A percentile compares a stretch with the other conserved stretches of the same genome.
Conservation (phyloP, 2,888 invertebrate species). For the Nysson spinosus region DNA sequence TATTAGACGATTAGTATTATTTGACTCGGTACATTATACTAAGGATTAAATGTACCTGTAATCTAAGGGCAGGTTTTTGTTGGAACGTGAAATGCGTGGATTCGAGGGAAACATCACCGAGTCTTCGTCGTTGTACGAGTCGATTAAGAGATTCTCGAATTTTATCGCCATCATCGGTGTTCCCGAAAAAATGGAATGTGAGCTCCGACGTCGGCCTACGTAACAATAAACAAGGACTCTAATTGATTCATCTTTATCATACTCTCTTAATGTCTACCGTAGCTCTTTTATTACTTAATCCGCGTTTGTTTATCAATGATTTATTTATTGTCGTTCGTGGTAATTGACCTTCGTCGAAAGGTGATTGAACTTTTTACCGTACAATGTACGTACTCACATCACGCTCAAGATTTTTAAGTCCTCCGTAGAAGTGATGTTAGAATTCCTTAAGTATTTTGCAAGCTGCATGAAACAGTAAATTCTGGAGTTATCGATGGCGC, state of each 20-base stretch:
- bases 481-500: no score
- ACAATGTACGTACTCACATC: conserved; percentile 80
- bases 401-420: conserved; percentile 84
- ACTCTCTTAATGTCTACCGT: no score
- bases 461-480: conserved; percentile 81
- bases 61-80: conserved; percentile 84
- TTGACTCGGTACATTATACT: no score
- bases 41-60: conserved; percentile 79
- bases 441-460: conserved; percentile 81
- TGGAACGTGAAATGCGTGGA: conserved; percentile 85
- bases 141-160: conserved; percentile 80
- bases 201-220: conserved; percentile 73
- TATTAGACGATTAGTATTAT: no score
- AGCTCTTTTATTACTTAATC: background rate
- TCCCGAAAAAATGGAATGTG: conserved; percentile 78
- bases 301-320: background rate
- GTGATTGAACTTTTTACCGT: conserved; percentile 32
- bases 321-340: background rate
- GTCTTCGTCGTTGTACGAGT: conserved; percentile 81
- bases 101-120: conserved; percentile 81
- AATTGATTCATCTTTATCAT: background rate
- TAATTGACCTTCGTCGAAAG: background rate
- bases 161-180: conserved; percentile 79
- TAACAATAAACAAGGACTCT: conserved; percentile 14
- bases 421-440: conserved; percentile 82